Base-by-base conservation (phyloP, 2,797 vertebrate genomes). In the Anisognathus igniventris region DNA sequence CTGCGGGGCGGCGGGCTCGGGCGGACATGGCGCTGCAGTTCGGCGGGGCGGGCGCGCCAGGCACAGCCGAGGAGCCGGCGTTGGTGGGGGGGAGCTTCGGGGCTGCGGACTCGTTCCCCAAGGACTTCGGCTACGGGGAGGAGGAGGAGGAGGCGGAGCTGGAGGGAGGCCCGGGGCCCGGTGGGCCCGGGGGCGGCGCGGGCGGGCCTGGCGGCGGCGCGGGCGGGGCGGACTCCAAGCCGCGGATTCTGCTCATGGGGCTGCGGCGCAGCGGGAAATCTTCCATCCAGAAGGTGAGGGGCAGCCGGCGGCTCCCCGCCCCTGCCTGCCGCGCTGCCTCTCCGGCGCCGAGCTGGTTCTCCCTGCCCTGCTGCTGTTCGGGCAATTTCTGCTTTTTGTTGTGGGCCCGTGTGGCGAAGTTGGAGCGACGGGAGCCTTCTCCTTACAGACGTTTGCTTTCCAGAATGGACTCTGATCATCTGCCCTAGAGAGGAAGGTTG, bases 81-180 rank as follows among this genome's bases (percentile, higher is more conserved):
- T 77, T 97, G 97, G 98, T 99, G 93, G 97, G 98, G 83, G 98
- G 98, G 81, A 99, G 99, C 97, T 99, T 99, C 94, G 99, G 98
- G 87, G 98, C 98, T 24, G 98, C 98, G 31, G 99, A 99, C 96
- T 98, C 99, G 12, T 99, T 99, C 96, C 99, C 99, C 19, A 99
- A 99, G 97, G 99, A 99, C 95, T 99, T 99, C 95, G 99, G 98
- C n/a, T 99, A 99, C 92, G 99, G 99, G 53, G 99, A 98, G 80
- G 99, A 77, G 83, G 83, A 86, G 83, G 99, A 99, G 88, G 99
- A 99, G 98, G 98, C 98, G 90, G 99, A 99, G 95, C 98, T 98
- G 94, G 99, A 98, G 90, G 99, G 98, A 37, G 96, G 95, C 79
- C 72, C 89, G 0, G 91, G 95, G 47, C 70, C 84, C 74, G 92